Conservation (phyloP, 2,888 invertebrate genomes). For the Cheiracanthium punctorium region DNA sequence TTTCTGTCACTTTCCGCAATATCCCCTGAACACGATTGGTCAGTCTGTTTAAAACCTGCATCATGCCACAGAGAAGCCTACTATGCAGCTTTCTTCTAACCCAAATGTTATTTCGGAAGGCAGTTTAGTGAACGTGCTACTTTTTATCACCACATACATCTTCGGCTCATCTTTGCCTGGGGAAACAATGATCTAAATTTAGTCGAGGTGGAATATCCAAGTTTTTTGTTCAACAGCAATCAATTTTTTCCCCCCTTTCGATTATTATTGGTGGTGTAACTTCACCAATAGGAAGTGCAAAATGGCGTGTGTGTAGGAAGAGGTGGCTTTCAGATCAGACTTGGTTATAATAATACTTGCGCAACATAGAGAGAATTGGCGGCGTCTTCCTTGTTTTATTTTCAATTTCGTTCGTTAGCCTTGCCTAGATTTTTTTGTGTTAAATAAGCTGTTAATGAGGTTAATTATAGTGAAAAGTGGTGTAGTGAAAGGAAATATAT, state of each 20-base stretch:
- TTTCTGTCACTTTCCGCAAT: too few species aligned
- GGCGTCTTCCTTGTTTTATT: background rate
- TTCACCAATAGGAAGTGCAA: background rate
- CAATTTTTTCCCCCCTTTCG: background rate
- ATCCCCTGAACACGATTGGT: background rate
- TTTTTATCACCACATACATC: background rate
- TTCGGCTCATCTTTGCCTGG: background rate
- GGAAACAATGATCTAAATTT: conserved; percentile 10
- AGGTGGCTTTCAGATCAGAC: too few species aligned
- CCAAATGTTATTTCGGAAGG: background rate
- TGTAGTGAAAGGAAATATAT: too few species aligned
- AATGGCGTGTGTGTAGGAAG: background rate
- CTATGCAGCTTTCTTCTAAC: background rate
- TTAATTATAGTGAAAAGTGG: too few species aligned
- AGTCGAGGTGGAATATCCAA: background rate
- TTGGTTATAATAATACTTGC: background rate
- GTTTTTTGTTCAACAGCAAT: too few species aligned
- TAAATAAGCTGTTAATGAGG: too few species aligned
- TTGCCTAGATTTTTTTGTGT: too few species aligned
- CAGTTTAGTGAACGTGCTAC: background rate
- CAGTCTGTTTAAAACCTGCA: background rate
- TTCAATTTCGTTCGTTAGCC: background rate
- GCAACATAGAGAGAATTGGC: background rate
- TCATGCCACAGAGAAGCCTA: too few species aligned
- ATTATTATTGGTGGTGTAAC: background rate